Base-by-base conservation (phyloP, 2,797 vertebrate genomes). In the Percopsis omiscomaycus region DNA sequence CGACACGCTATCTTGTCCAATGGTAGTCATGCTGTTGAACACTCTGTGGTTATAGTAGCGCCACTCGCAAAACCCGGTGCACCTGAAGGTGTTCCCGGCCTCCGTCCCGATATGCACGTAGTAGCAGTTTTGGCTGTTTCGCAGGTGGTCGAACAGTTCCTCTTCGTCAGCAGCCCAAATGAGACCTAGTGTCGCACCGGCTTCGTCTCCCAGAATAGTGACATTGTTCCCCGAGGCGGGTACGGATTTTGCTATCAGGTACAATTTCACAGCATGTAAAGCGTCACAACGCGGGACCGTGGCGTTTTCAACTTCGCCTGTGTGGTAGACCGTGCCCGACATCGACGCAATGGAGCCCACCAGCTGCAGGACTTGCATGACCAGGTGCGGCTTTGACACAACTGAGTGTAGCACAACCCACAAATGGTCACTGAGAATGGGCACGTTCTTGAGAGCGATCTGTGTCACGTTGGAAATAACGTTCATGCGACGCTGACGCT, bases 11-110 rank as follows among this genome's bases (percentile, higher is more conserved):
- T n/a, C n/a, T 9, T 32, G 30, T 32, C 4, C 30, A 5, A 32
- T 32, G 1, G 6, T 32, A 4, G 4, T 32, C 30, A 32, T 32
- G 4, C 3, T 3, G 30, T 60, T 60, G 45, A 60, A 59, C 15
- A 59, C 57, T 4, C 5, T 59, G 4, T 59, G 11, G 44, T 59
- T 59, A 28, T 59, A 59, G 28, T 59, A 47, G 15, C 44, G 42
- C 45, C 57, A 59, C 12, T 47, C 57, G 11, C 57, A 59, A 16
- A 59, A 48, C 3, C 16, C 44, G 1, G 14, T 59, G 57, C 57
- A 59, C 11, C 16, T 59, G 11, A 59, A 59, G 44, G 16, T 47
- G 55, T 58, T n/a, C n/a, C n/a, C n/a, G n/a, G n/a, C n/a, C n/a
- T n/a, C n/a, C n/a, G n/a, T n/a, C n/a, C n/a, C n/a, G n/a, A n/a